Evolutionary conservation across 1,140 invertebrate species (phyloP).

Genomic region (Listronotus bonariensis): DNA sequence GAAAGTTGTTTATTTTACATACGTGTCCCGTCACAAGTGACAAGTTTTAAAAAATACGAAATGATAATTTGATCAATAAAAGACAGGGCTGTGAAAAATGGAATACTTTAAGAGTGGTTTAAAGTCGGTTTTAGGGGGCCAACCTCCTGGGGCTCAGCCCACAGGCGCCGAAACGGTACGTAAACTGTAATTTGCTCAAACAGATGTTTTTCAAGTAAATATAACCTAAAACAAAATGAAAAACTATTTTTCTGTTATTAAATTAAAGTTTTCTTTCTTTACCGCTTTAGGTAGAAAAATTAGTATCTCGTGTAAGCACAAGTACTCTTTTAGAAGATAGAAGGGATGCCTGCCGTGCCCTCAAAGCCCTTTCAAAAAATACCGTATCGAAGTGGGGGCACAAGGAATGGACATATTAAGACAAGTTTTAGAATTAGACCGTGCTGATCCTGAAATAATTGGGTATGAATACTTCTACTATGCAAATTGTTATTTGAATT

Average conservation of each 20-base stretch:
- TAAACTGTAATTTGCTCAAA: conserved; percentile 18
- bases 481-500: too few species aligned
- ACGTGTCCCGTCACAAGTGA: too few species aligned
- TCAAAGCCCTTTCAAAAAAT: conserved; percentile 94
- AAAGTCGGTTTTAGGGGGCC: conserved; percentile 86
- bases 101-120: conserved; percentile 86
- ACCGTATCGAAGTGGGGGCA: conserved; percentile 93
- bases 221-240: conserved; percentile 11
- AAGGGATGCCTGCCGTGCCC: conserved; percentile 92
- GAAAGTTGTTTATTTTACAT: too few species aligned
- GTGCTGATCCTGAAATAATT: conserved; percentile 88
- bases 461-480: conserved; percentile 71
- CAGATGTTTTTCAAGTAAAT: conserved; percentile 23
- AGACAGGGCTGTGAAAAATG: conserved; percentile 59
- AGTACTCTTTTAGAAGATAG: conserved; percentile 94
- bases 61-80: too few species aligned
- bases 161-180: conserved; percentile 85
- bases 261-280: not conserved
- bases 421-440: conserved; percentile 80
- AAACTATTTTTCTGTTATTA: not conserved
- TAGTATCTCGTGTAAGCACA: conserved; percentile 89
- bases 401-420: conserved; percentile 89
- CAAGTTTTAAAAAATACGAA: too few species aligned
- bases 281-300: conserved; percentile 81
- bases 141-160: conserved; percentile 72